Evolutionary conservation across 1,140 invertebrate species (phyloP).

Genomic region (Drosophila albomicans): DNA sequence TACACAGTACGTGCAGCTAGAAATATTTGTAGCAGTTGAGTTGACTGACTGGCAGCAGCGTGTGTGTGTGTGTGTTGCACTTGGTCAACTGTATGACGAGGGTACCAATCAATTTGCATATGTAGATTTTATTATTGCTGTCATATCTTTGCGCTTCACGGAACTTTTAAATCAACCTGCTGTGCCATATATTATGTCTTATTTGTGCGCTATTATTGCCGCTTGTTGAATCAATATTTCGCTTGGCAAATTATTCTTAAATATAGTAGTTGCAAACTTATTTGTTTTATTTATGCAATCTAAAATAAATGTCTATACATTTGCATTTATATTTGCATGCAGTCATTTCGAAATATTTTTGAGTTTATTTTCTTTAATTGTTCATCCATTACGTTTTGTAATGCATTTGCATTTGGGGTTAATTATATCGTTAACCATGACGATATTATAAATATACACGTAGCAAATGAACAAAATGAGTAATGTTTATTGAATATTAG

Average conservation of each 20-base stretch:
- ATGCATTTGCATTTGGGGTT: slow-evolving; percentile 4
- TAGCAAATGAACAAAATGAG: not conserved
- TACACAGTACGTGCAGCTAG: slow-evolving; percentile 9
- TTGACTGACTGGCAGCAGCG: not conserved
- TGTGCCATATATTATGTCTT: slow-evolving; percentile 7
- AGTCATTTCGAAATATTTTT: not conserved
- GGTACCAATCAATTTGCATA: slow-evolving; percentile 44
- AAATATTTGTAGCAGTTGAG: slow-evolving; percentile 2
- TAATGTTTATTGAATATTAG: not conserved
- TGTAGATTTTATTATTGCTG: slow-evolving; percentile 51
- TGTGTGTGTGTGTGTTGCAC: slow-evolving; percentile 7
- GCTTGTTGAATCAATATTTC: slow-evolving; percentile 33
- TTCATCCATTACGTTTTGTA: slow-evolving; percentile 5
- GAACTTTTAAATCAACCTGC: slow-evolving; percentile 24
- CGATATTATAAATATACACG: slow-evolving; percentile 17
- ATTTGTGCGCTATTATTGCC: slow-evolving; percentile 22
- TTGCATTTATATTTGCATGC: not conserved
- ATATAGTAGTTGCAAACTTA: not conserved
- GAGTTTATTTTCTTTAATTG: not conserved
- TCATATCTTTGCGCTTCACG: slow-evolving; percentile 34
- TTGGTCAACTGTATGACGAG: slow-evolving; percentile 35
- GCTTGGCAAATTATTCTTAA: not conserved
- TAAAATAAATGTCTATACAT: slow-evolving; percentile 1
- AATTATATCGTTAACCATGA: slow-evolving; percentile 21
- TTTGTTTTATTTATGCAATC: not conserved